phyloP scores from a whole-genome alignment of 2,113 vertebrate genomes.

The Trematocara marginatum region DNA sequence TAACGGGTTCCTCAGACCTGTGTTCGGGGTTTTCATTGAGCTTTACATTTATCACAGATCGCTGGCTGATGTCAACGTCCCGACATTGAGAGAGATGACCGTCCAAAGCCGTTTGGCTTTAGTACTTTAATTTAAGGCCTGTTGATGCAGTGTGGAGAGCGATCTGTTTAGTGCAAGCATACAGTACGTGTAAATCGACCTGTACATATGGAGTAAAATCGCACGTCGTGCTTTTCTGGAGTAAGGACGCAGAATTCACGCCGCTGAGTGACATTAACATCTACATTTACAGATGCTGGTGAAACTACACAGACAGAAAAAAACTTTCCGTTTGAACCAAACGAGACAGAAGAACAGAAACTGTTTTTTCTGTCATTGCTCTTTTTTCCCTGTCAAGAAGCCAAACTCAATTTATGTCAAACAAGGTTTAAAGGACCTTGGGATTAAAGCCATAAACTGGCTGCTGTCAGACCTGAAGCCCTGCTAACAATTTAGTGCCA shows the following conservation, averaged over 20 bases:
- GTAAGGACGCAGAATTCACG: background rate
- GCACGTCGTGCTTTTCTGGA: background rate
- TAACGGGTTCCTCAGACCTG: slow-evolving; percentile 92
- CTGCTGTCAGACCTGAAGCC: slow-evolving; percentile 97
- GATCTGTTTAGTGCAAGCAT: background rate
- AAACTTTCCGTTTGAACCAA: slow-evolving; percentile 84
- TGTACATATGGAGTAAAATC: background rate
- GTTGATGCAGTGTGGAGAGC: background rate
- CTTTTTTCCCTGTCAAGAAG: slow-evolving; percentile 75
- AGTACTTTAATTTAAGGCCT: slow-evolving; percentile 26
- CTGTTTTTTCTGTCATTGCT: slow-evolving; percentile 74
- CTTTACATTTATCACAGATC: slow-evolving; percentile 96
- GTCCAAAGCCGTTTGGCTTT: slow-evolving; percentile 36
- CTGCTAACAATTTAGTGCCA: slow-evolving; percentile 98
- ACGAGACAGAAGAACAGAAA: slow-evolving; percentile 76
- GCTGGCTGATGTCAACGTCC: slow-evolving; percentile 51
- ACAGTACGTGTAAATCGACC: background rate
- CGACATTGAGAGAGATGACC: slow-evolving; percentile 57
- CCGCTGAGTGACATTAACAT: slow-evolving; percentile 18
- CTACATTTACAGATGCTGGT: slow-evolving; percentile 21
- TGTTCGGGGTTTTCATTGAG: slow-evolving; percentile 90
- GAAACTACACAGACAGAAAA: slow-evolving; percentile 38
- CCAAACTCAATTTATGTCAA: slow-evolving; percentile 99
- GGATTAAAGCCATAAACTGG: slow-evolving; percentile 99
- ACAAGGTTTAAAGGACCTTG: slow-evolving; percentile 98